These are phyloP conservation scores for Ectropis grisescens DNA, from an alignment of 1,140 invertebrate species.

Conservation along the genomic window DNA sequence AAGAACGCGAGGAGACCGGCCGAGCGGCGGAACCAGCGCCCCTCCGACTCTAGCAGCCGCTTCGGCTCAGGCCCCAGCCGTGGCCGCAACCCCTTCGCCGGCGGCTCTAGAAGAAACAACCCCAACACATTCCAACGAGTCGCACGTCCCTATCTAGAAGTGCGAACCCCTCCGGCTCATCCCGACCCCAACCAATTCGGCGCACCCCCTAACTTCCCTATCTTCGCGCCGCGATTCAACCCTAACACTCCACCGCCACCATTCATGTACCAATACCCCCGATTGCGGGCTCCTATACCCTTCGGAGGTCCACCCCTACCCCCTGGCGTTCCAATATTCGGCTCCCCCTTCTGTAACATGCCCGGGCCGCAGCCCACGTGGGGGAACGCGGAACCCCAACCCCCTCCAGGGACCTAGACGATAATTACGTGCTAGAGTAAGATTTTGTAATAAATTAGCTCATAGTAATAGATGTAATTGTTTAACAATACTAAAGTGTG, in stretches of 20 bases:
- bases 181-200: conserved; percentile 5
- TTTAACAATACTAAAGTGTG: conserved; percentile 55
- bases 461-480: conserved; percentile 22
- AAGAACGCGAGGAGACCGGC: conserved; percentile 15
- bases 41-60: conserved; percentile 44
- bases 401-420: conserved; percentile 48
- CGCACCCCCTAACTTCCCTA: conserved; percentile 18
- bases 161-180: too few relatives aligned
- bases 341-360: conserved; percentile 28
- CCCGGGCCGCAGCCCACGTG: conserved; percentile 34
- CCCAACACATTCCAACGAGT: conserved; percentile 23
- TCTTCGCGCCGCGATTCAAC: conserved; percentile 24
- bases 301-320: conserved; percentile 24
- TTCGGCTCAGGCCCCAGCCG: conserved; percentile 44
- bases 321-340: conserved; percentile 34
- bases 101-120: conserved; percentile 30
- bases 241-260: conserved; percentile 22
- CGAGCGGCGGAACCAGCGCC: conserved; percentile 31
- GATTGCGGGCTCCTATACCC: conserved; percentile 20
- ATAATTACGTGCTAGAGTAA: conserved; percentile 8
- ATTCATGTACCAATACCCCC: conserved; percentile 22
- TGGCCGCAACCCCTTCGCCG: conserved; percentile 28
- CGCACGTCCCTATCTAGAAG: conserved; percentile 4
- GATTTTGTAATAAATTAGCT: conserved; percentile 31
- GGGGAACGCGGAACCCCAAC: conserved; percentile 32